Evolutionary conservation across 2,113 vertebrate species (phyloP).

Genomic region (Tichodroma muraria): DNA sequence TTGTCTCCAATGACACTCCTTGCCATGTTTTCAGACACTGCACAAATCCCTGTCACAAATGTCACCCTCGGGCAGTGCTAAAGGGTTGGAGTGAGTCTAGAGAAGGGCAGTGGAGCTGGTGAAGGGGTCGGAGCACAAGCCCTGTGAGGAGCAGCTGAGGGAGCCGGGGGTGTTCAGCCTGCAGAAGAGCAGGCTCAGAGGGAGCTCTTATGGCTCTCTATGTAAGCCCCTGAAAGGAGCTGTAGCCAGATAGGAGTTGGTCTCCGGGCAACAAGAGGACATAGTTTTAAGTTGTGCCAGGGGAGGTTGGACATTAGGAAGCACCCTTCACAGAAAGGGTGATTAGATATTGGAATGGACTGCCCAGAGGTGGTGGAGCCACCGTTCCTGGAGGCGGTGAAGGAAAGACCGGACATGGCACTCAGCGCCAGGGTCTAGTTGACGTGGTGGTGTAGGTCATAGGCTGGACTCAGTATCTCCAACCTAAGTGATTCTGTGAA

Average conservation of each 20-base stretch:
- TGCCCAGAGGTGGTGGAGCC: background rate
- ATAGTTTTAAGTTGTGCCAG: background rate
- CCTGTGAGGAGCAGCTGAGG: background rate
- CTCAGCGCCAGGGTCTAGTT: background rate
- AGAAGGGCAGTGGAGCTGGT: background rate
- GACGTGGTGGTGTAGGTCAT: background rate
- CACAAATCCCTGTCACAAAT: background rate
- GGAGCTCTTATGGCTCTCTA: background rate
- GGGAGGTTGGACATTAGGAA: background rate
- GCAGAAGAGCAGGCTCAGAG: background rate
- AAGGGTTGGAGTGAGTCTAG: too few relatives aligned
- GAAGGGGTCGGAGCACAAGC: background rate
- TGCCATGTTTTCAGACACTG: accelerated
- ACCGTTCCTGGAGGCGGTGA: too few relatives aligned
- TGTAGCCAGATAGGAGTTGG: too few relatives aligned
- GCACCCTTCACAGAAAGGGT: background rate
- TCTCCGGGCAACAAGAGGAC: background rate
- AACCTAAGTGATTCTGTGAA: background rate
- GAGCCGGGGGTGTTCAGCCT: background rate
- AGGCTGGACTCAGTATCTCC: background rate
- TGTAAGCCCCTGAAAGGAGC: background rate
- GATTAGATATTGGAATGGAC: background rate
- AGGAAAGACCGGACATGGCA: background rate
- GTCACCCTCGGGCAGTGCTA: accelerated
- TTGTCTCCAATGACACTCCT: background rate